Conservation (phyloP, 2,888 invertebrate genomes). For the Carterocephalus palaemon region DNA sequence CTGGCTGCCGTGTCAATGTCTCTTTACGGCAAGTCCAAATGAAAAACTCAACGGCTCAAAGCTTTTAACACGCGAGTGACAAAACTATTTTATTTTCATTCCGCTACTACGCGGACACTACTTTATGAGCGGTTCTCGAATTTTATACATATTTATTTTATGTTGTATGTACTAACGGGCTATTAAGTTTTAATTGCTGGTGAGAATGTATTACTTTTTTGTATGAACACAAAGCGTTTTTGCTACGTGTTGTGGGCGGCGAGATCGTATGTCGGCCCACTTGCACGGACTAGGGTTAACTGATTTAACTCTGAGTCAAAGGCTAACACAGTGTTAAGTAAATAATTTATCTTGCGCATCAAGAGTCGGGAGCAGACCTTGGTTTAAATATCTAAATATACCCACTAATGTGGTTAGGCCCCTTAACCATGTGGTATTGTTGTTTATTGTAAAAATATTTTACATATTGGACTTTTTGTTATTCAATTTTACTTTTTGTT, state of each 20-base stretch:
- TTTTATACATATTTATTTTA: conserved; percentile 16
- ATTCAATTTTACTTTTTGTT: too few relatives aligned
- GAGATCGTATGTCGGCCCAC: too few relatives aligned
- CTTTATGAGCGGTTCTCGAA: conserved; percentile 15
- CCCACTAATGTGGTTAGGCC: too few relatives aligned
- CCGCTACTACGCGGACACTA: conserved; percentile 11
- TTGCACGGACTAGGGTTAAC: too few relatives aligned
- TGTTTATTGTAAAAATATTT: too few relatives aligned
- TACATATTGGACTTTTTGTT: too few relatives aligned
- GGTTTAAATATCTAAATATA: too few relatives aligned
- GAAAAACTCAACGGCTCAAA: conserved; percentile 5
- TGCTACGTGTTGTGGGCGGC: conserved; percentile 1
- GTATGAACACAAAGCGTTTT: conserved; percentile 10
- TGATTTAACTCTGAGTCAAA: too few relatives aligned
- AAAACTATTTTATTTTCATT: conserved; percentile 12
- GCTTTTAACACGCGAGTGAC: conserved; percentile 22
- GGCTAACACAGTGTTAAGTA: too few relatives aligned
- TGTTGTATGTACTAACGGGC: conserved; percentile 19
- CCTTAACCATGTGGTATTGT: too few relatives aligned
- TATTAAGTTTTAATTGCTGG: conserved; percentile 20
- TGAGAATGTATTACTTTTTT: conserved; percentile 15
- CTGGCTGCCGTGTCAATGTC: not conserved
- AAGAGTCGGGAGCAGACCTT: too few relatives aligned
- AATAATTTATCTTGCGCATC: too few relatives aligned
- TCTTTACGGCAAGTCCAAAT: conserved; percentile 7